A percentile compares a stretch with the other conserved stretches of the same genome.
These are phyloP conservation scores for Panagrolaimus sp. DNA, from an alignment of 1,140 invertebrate genomes.

Conservation along the genomic window DNA sequence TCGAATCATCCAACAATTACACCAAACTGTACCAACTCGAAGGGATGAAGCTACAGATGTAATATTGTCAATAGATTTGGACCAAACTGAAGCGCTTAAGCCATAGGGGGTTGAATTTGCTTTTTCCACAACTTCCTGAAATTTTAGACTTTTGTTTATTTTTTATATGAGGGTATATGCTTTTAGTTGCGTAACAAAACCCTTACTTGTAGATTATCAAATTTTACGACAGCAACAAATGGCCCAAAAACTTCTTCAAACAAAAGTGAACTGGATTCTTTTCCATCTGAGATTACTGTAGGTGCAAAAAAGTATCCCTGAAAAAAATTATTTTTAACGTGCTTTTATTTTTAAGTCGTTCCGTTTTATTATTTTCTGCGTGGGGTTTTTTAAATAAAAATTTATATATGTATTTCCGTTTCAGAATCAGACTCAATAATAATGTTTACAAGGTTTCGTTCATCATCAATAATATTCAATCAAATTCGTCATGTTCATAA, in stretches of 20 bases:
- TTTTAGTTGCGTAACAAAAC: background rate
- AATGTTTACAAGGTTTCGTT: too few species aligned
- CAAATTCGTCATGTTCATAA: too few species aligned
- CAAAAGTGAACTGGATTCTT: conserved; percentile 62
- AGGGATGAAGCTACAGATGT: conserved; percentile 61
- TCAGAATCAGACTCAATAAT: too few species aligned
- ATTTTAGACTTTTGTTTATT: background rate
- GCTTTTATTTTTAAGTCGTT: background rate
- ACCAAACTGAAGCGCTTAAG: conserved; percentile 65
- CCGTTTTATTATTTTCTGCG: background rate
- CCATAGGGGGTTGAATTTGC: conserved; percentile 65
- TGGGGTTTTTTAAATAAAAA: too few species aligned
- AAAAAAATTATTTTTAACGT: conserved; percentile 8
- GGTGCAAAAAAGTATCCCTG: conserved; percentile 65
- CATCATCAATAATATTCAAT: too few species aligned
- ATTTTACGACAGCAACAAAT: conserved; percentile 64
- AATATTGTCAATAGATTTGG: conserved; percentile 60
- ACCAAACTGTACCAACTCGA: conserved; percentile 65
- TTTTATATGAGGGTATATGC: conserved; percentile 33
- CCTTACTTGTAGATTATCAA: conserved; percentile 62
- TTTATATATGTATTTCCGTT: too few species aligned
- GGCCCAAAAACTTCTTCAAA: conserved; percentile 68
- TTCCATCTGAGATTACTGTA: conserved; percentile 63
- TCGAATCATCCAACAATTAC: conserved; percentile 66
- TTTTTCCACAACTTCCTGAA: conserved; percentile 61